Evolutionary conservation across 2,888 invertebrate species (phyloP).

Genomic region (Sesia bembeciformis): DNA sequence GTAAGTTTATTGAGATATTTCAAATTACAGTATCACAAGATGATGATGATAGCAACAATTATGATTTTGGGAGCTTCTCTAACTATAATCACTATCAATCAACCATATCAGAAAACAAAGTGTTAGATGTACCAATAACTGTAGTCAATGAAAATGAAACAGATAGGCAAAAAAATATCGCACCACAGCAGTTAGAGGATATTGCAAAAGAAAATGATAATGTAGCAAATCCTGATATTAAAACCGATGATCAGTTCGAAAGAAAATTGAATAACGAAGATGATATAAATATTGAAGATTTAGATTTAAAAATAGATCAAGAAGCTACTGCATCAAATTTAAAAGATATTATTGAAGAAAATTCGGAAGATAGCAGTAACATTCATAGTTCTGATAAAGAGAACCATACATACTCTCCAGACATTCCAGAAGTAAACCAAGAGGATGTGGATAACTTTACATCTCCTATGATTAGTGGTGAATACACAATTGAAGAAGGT

Average conservation of each 20-base stretch:
- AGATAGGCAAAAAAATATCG: slow-evolving; percentile 8
- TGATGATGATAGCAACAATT: slow-evolving; percentile 47
- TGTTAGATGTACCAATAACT: slow-evolving; percentile 11
- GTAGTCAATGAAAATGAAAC: slow-evolving; percentile 11
- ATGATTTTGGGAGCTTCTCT: slow-evolving; percentile 46
- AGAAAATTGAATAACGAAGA: slow-evolving; percentile 12
- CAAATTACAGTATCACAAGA: slow-evolving; percentile 56
- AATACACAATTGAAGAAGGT: not conserved
- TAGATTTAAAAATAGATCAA: slow-evolving; percentile 42
- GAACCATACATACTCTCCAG: not conserved
- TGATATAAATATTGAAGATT: slow-evolving; percentile 45
- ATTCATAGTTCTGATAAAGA: slow-evolving; percentile 1
- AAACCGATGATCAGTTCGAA: slow-evolving; percentile 8
- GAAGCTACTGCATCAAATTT: slow-evolving; percentile 14
- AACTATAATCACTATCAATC: slow-evolving; percentile 37
- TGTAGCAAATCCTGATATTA: slow-evolving; percentile 7
- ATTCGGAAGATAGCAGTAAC: not conserved
- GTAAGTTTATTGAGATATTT: no score
- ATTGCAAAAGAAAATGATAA: slow-evolving; percentile 12
- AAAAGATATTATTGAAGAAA: not conserved
- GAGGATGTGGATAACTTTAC: not conserved
- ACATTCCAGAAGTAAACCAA: not conserved
- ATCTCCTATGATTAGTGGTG: not conserved
- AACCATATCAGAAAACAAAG: slow-evolving; percentile 13
- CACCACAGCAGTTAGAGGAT: slow-evolving; percentile 2